These are phyloP conservation scores for Nettapus auritus DNA, from an alignment of 2,113 vertebrate species.

Conservation along the genomic window DNA sequence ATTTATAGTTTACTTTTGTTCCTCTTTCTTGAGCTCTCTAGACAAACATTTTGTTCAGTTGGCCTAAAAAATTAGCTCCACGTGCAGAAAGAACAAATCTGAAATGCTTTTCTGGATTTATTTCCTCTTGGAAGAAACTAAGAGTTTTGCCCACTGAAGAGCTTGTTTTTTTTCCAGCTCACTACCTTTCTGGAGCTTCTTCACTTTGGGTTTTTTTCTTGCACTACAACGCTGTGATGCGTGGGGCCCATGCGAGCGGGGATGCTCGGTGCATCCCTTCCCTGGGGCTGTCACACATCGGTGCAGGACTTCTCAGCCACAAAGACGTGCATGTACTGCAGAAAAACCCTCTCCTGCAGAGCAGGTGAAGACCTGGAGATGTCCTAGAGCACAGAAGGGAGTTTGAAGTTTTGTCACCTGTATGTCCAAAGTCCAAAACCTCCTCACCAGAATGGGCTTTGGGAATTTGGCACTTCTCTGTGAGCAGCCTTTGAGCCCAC, in stretches of 20 bases:
- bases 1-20: conserved; percentile 65
- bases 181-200: background rate
- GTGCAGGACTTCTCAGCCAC: background rate
- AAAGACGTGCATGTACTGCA: fast-evolving
- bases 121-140: background rate
- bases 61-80: conserved; percentile 42
- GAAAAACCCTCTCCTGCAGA: background rate
- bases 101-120: background rate
- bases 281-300: background rate
- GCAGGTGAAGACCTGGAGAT: fast-evolving
- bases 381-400: background rate
- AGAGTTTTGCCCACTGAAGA: background rate
- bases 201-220: background rate
- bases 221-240: background rate
- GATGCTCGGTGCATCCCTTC: fast-evolving
- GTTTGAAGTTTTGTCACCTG: background rate
- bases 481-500: background rate
- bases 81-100: background rate
- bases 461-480: background rate
- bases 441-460: fast-evolving
- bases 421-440: background rate
- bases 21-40: conserved; percentile 21
- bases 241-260: fast-evolving
- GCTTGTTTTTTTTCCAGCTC: background rate
- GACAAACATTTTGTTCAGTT: conserved; percentile 1